Conservation (phyloP, 35 echinoderm and acorn worm genomes). For the Eucidaris tribuloides region DNA sequence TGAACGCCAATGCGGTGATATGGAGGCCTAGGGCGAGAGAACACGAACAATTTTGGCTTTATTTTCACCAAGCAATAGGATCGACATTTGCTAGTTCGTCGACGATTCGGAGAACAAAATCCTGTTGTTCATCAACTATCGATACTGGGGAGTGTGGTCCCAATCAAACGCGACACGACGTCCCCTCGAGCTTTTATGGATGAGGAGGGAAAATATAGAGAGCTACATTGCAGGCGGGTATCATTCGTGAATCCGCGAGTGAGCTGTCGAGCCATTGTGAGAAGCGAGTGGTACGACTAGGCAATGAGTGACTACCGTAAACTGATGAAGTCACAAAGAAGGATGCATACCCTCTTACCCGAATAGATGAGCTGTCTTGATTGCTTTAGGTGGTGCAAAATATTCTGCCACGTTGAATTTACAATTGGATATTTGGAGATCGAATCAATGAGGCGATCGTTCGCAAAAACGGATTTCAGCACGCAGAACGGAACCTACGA, state of each 20-base stretch:
- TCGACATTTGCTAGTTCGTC: conserved; percentile 41
- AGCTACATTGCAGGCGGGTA: conserved; percentile 17
- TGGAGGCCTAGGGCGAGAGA: background rate
- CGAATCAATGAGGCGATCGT: background rate
- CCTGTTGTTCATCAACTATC: conserved; percentile 19
- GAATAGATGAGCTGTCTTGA: conserved; percentile 41
- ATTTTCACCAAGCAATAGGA: background rate
- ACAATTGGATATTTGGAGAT: conserved; percentile 61
- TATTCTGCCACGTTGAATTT: conserved; percentile 48
- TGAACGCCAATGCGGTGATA: background rate
- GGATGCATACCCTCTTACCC: conserved; percentile 26
- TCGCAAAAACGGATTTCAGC: conserved; percentile 47
- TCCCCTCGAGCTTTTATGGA: conserved; percentile 41
- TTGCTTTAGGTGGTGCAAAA: conserved; percentile 21
- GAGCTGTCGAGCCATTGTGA: background rate
- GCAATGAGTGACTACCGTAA: conserved; percentile 30
- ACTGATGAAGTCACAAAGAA: conserved; percentile 11
- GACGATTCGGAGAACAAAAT: conserved; percentile 24
- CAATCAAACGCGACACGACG: conserved; percentile 54
- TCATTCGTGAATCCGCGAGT: conserved; percentile 31
- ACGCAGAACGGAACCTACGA: conserved; percentile 43
- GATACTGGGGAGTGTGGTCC: conserved; percentile 13
- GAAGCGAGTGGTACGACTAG: conserved; percentile 15
- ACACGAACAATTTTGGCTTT: background rate
- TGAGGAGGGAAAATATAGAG: conserved; percentile 18